Conservation (phyloP, 1,140 invertebrate genomes). For the Drosophila nannoptera region DNA sequence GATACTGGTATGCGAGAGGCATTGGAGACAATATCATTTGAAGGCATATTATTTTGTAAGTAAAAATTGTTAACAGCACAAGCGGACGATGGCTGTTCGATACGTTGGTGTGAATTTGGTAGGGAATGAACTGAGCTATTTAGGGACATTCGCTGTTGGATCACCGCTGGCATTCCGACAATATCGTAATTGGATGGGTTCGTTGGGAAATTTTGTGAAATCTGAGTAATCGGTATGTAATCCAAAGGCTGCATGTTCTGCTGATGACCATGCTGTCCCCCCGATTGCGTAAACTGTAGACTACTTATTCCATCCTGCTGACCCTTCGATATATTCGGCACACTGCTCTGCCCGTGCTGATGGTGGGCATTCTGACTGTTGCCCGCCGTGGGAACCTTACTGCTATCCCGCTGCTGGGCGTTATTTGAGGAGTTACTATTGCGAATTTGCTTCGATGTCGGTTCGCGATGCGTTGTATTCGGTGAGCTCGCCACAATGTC, state of each 20-base stretch:
- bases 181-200: constrained; percentile 81
- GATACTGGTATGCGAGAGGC: constrained; percentile 59
- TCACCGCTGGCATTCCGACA: constrained; percentile 81
- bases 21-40: constrained; percentile 58
- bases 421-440: constrained; percentile 61
- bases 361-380: constrained; percentile 78
- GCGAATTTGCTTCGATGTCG: constrained; percentile 74
- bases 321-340: constrained; percentile 61
- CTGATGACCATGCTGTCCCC: constrained; percentile 77
- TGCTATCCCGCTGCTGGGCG: constrained; percentile 69
- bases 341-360: constrained; percentile 75
- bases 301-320: constrained; percentile 69
- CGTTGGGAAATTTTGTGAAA: constrained; percentile 79
- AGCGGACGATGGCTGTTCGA: constrained; percentile 80
- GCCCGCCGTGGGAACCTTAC: constrained; percentile 51
- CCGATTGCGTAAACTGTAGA: constrained; percentile 63
- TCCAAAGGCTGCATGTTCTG: constrained; percentile 79
- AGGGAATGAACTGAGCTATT: constrained; percentile 78
- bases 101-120: constrained; percentile 79
- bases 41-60: constrained; percentile 81
- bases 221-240: constrained; percentile 72
- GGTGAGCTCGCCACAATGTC: constrained; percentile 61
- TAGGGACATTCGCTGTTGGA: constrained; percentile 81
- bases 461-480: constrained; percentile 55
- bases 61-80: constrained; percentile 84